Conservation (phyloP, 2,113 vertebrate species). For the Hucho hucho region DNA sequence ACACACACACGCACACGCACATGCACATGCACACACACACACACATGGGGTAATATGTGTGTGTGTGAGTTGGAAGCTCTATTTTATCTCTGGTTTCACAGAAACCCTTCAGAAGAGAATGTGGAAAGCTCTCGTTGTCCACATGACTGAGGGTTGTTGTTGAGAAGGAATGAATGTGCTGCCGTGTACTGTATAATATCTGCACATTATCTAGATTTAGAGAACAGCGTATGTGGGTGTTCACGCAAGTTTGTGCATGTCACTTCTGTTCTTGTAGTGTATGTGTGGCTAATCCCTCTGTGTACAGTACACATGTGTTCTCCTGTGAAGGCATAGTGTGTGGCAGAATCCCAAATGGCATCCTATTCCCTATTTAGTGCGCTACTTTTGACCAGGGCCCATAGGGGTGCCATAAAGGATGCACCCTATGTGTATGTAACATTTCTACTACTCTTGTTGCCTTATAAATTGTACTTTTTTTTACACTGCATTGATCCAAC, state of each 20-base stretch:
- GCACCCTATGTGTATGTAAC: too few relatives aligned
- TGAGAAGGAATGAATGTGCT: not conserved
- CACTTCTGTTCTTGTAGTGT: conserved; percentile 13
- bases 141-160: not conserved
- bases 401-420: too few relatives aligned
- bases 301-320: too few relatives aligned
- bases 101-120: not conserved
- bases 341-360: too few relatives aligned
- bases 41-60: not conserved
- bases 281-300: conserved; percentile 26
- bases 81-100: not conserved
- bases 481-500: too few relatives aligned
- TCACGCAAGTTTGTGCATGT: conserved; percentile 35
- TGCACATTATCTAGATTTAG: conserved; percentile 9
- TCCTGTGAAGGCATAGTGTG: too few relatives aligned
- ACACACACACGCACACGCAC: too few relatives aligned
- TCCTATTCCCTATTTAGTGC: too few relatives aligned
- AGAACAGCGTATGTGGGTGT: not conserved
- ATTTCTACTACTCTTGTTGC: too few relatives aligned
- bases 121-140: not conserved
- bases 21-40: too few relatives aligned
- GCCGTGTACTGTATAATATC: not conserved
- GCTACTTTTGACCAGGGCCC: too few relatives aligned
- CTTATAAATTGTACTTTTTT: too few relatives aligned
- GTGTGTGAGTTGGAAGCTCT: not conserved